Conservation (phyloP, 2,113 vertebrate species). For the Coryphaenoides rupestris region DNA sequence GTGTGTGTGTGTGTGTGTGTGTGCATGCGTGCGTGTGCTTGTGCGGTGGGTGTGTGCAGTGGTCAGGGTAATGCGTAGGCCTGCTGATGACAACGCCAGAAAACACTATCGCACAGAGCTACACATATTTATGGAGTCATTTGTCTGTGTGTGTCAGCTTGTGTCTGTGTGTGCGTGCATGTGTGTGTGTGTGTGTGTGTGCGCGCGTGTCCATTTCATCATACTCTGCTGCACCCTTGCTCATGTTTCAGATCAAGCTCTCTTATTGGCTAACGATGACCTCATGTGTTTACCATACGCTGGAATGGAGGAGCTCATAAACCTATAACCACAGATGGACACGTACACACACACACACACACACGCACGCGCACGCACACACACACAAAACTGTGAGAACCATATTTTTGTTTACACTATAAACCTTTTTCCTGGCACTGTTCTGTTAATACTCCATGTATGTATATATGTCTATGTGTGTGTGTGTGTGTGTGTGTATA, state of each 20-base stretch:
- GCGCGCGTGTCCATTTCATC: slow-evolving; percentile 43
- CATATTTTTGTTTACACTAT: slow-evolving; percentile 22
- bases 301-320: slow-evolving; percentile 1
- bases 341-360: slow-evolving; percentile 15
- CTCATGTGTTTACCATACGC: slow-evolving; percentile 46
- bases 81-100: background rate
- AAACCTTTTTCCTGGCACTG: too few relatives aligned
- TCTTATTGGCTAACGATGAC: slow-evolving; percentile 54
- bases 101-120: slow-evolving; percentile 1
- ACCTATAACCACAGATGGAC: background rate
- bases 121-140: background rate
- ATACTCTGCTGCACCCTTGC: slow-evolving; percentile 1
- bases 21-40: too few relatives aligned
- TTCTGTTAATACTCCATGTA: background rate
- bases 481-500: too few relatives aligned
- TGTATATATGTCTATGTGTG: background rate
- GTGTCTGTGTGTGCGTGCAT: slow-evolving; percentile 2
- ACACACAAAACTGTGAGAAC: slow-evolving; percentile 11
- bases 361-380: slow-evolving; percentile 9
- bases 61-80: too few relatives aligned
- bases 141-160: background rate
- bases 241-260: slow-evolving; percentile 28
- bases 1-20: slow-evolving; percentile 2
- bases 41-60: too few relatives aligned
- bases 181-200: slow-evolving; percentile 5